phyloP scores from a whole-genome alignment of 2,888 invertebrate species.

The Apamea crenata region DNA sequence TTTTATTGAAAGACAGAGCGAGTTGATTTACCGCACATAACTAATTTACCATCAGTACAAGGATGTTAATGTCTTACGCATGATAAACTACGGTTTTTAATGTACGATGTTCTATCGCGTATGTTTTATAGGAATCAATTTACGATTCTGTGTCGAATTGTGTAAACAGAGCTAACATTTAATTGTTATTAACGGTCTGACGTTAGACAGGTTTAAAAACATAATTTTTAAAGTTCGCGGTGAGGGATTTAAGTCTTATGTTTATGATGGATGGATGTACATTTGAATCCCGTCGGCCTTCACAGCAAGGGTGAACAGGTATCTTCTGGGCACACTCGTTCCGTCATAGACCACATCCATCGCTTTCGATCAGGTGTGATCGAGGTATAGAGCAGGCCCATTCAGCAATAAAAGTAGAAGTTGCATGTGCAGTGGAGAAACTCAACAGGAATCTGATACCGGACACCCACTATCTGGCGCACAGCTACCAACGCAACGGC shows the following conservation, averaged over 20 bases:
- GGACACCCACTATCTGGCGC: too few species aligned
- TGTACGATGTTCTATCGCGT: not conserved
- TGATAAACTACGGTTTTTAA: constrained; percentile 53
- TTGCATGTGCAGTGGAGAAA: too few species aligned
- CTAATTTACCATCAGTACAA: constrained; percentile 45
- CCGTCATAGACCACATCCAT: not conserved
- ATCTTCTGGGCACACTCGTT: not conserved
- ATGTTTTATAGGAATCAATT: constrained; percentile 43
- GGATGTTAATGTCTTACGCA: constrained; percentile 45
- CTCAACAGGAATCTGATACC: too few species aligned
- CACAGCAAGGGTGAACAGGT: not conserved
- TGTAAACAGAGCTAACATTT: constrained; percentile 53
- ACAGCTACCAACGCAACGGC: too few species aligned
- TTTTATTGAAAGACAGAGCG: constrained; percentile 57
- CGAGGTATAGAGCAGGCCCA: not conserved
- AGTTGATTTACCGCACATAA: constrained; percentile 60
- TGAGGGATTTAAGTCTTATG: constrained; percentile 19
- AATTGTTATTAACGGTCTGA: constrained; percentile 47
- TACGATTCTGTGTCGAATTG: constrained; percentile 39
- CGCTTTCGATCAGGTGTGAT: not conserved
- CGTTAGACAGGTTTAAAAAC: constrained; percentile 28
- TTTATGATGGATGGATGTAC: constrained; percentile 5
- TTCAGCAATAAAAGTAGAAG: not conserved
- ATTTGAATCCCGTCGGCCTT: not conserved
- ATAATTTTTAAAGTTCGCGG: constrained; percentile 20